These are phyloP conservation scores for Itoplectis maculator DNA, from an alignment of 2,888 invertebrate genomes.

Conservation along the genomic window DNA sequence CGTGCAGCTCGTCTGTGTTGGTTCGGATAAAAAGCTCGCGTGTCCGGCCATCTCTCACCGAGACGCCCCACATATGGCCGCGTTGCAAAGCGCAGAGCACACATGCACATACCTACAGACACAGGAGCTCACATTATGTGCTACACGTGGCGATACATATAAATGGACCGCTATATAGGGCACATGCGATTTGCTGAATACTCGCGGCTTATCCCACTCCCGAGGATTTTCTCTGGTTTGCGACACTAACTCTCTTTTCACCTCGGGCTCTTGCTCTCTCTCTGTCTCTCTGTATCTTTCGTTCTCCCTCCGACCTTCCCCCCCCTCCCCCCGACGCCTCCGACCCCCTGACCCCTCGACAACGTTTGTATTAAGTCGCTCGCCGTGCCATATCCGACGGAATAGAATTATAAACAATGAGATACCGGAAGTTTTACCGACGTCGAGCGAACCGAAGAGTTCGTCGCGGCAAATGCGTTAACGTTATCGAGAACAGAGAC, in stretches of 20 bases:
- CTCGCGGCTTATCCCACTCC: constrained; percentile 63
- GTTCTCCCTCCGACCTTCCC: neutral
- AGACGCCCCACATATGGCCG: neutral
- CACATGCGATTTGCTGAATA: constrained; percentile 66
- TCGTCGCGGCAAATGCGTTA: neutral
- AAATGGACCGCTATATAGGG: constrained; percentile 48
- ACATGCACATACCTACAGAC: too few relatives aligned
- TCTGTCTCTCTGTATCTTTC: constrained; percentile 23
- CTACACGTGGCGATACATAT: constrained; percentile 22
- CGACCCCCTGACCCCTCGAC: constrained; percentile 16
- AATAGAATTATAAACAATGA: constrained; percentile 58
- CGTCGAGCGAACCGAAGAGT: constrained; percentile 24
- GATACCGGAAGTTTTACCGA: constrained; percentile 34
- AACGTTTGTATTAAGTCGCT: constrained; percentile 53
- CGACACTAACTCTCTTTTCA: constrained; percentile 57
- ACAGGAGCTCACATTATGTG: neutral
- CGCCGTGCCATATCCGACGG: constrained; percentile 41
- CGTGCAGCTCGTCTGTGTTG: neutral
- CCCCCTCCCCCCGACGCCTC: neutral
- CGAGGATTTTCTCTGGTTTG: constrained; percentile 59
- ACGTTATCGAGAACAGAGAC: neutral
- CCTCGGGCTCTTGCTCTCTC: constrained; percentile 22
- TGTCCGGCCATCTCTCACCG: constrained; percentile 16
- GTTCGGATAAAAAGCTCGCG: neutral
- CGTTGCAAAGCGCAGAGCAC: constrained; percentile 2